Conservation (phyloP, 2,113 vertebrate species). For the Geococcyx californianus region DNA sequence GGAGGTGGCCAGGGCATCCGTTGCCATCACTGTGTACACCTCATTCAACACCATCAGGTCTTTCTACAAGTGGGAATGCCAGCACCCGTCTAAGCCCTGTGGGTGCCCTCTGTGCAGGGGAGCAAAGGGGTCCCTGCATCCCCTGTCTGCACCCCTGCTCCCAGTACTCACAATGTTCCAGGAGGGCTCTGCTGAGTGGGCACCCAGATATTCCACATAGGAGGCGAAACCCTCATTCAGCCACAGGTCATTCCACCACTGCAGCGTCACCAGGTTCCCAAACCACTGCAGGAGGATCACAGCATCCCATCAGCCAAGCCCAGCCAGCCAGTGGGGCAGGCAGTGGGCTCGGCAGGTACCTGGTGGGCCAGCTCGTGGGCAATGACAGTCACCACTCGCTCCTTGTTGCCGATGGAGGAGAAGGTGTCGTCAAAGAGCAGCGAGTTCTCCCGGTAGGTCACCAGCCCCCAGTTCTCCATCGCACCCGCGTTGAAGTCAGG, state of each 20-base stretch:
- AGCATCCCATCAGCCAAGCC: rapidly evolving
- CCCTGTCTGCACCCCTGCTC: neutral
- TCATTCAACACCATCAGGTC: slow-evolving; percentile 84
- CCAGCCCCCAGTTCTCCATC: slow-evolving; percentile 98
- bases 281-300: slow-evolving; percentile 81
- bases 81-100: neutral
- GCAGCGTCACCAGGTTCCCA: slow-evolving; percentile 89
- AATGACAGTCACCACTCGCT: slow-evolving; percentile 83
- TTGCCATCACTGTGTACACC: slow-evolving; percentile 80
- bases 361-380: slow-evolving; percentile 93
- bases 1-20: slow-evolving; percentile 87
- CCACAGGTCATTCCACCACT: slow-evolving; percentile 94
- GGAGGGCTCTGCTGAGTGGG: slow-evolving; percentile 42
- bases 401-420: slow-evolving; percentile 89
- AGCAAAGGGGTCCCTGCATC: no score
- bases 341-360: slow-evolving; percentile 54
- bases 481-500: slow-evolving; percentile 92
- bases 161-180: slow-evolving; percentile 83
- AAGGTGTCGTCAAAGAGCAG: slow-evolving; percentile 74
- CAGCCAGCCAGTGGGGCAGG: rapidly evolving
- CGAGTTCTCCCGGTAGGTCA: slow-evolving; percentile 91
- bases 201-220: slow-evolving; percentile 87
- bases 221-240: slow-evolving; percentile 93
- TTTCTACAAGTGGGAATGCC: slow-evolving; percentile 68
- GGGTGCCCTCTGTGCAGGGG: rapidly evolving